phyloP scores from a whole-genome alignment of 2,113 vertebrate genomes.

The Rutilus rutilus region DNA sequence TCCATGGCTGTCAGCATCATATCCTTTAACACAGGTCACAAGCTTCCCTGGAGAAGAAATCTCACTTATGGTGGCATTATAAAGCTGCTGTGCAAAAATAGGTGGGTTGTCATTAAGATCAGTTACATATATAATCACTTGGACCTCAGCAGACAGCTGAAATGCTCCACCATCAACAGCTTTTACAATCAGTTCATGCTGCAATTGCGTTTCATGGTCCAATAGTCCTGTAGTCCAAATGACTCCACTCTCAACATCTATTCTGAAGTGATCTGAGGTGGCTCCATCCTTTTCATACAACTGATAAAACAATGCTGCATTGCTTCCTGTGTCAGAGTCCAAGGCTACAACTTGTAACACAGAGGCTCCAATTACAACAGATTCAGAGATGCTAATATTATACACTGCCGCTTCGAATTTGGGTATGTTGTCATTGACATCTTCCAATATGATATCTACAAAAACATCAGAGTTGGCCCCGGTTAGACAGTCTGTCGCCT shows the following conservation, averaged over 20 bases:
- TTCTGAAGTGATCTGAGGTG: slow-evolving; percentile 75
- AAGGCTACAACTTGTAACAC: slow-evolving; percentile 76
- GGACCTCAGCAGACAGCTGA: slow-evolving; percentile 73
- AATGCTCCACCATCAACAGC: slow-evolving; percentile 80
- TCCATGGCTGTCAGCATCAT: slow-evolving; percentile 79
- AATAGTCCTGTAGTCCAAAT: slow-evolving; percentile 74
- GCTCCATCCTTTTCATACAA: slow-evolving; percentile 73
- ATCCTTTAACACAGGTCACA: slow-evolving; percentile 79
- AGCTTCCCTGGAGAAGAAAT: slow-evolving; percentile 79
- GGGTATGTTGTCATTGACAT: slow-evolving; percentile 84
- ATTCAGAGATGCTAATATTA: slow-evolving; percentile 77
- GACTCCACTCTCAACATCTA: slow-evolving; percentile 78
- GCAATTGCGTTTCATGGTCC: slow-evolving; percentile 77
- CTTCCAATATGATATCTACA: slow-evolving; percentile 82
- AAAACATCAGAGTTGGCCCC: slow-evolving; percentile 81
- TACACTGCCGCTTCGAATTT: slow-evolving; percentile 75
- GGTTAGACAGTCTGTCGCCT: slow-evolving; percentile 82
- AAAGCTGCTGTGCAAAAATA: slow-evolving; percentile 78
- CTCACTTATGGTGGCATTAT: slow-evolving; percentile 80
- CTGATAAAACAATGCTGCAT: slow-evolving; percentile 79
- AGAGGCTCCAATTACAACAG: slow-evolving; percentile 76
- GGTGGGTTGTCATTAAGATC: slow-evolving; percentile 86
- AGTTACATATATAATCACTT: slow-evolving; percentile 73
- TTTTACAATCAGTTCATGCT: slow-evolving; percentile 75
- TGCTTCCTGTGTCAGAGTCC: slow-evolving; percentile 79